Evolutionary conservation across 92 coral and sea anemone species (phyloP).

Genomic region (Porites rus): DNA sequence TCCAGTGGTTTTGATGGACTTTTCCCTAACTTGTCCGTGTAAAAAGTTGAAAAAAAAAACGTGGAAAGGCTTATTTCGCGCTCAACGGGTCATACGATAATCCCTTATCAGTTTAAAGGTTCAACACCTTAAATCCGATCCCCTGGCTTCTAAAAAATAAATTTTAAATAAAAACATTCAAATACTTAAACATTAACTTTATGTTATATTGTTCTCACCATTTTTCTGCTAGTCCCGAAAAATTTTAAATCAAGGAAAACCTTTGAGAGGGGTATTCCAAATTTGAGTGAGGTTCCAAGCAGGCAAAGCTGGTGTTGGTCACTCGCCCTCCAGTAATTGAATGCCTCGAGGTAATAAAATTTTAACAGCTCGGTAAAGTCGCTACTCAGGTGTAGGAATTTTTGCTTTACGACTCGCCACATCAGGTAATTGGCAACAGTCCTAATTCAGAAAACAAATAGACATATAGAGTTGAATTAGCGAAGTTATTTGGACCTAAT

Average conservation of each 20-base stretch:
- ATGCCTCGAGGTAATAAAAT: constrained; percentile 68
- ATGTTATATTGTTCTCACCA: constrained; percentile 43
- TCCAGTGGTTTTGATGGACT: no score
- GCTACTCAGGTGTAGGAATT: constrained; percentile 55
- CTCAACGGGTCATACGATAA: no score
- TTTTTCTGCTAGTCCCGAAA: constrained; percentile 69
- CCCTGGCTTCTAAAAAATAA: neutral
- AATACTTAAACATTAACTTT: no score
- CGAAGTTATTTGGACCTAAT: no score
- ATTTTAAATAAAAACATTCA: neutral
- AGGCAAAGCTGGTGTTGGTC: constrained; percentile 70
- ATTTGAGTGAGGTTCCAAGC: constrained; percentile 37
- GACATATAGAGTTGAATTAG: neutral
- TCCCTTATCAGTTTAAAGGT: no score
- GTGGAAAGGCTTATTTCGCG: no score
- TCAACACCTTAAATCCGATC: no score
- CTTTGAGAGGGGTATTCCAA: constrained; percentile 75
- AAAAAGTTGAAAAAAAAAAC: no score
- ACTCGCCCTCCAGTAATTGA: constrained; percentile 48
- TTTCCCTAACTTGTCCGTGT: no score
- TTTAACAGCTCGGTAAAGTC: constrained; percentile 61
- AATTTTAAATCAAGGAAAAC: constrained; percentile 76
- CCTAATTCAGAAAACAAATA: constrained; percentile 7
- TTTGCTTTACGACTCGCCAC: constrained; percentile 70
- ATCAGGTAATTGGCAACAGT: constrained; percentile 72